Conservation (phyloP, 2,113 vertebrate species). For the Probosciger aterrimus region DNA sequence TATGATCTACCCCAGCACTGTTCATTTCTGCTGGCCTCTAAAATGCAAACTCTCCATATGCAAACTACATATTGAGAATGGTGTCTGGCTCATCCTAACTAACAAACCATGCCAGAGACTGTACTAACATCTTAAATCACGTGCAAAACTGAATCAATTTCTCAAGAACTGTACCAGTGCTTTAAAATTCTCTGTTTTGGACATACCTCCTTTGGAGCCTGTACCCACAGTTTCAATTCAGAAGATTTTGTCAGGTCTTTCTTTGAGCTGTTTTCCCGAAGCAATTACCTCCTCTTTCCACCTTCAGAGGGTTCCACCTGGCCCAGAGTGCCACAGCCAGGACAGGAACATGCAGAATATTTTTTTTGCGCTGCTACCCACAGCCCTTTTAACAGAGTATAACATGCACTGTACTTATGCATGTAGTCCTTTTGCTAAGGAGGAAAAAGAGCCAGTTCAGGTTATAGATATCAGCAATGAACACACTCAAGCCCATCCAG, state of each 20-base stretch:
- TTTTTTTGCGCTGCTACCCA: background rate
- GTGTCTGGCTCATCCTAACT: background rate
- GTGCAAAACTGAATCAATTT: background rate
- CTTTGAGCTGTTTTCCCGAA: background rate
- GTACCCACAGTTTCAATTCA: background rate
- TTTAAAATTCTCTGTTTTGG: background rate
- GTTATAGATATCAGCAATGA: background rate
- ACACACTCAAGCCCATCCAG: background rate
- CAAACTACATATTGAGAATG: background rate
- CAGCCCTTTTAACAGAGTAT: background rate
- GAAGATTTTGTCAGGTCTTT: background rate
- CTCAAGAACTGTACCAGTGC: background rate
- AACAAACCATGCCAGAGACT: background rate
- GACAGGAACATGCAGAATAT: background rate
- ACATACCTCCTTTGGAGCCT: background rate
- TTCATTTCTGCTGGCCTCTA: background rate
- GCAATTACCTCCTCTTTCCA: background rate
- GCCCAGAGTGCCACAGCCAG: background rate
- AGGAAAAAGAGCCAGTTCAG: background rate
- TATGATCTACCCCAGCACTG: background rate
- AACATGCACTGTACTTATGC: accelerated
- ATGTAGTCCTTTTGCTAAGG: background rate
- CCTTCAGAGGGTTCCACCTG: background rate
- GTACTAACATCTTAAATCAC: background rate
- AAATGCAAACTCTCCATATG: background rate